These are phyloP conservation scores for Picathartes gymnocephalus DNA, from an alignment of 2,113 vertebrate species.

Conservation along the genomic window DNA sequence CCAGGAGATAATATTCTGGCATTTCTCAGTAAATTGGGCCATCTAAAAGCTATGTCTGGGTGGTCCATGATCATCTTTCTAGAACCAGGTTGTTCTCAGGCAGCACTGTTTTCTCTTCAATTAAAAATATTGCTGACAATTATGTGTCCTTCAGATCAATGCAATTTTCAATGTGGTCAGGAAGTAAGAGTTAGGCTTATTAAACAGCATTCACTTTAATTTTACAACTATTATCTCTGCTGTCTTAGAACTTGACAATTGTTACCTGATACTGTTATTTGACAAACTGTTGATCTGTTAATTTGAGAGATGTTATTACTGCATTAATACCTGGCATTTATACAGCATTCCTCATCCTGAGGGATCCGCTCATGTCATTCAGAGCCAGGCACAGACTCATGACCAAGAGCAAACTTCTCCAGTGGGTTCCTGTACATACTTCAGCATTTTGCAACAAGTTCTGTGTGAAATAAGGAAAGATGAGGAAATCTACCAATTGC, in stretches of 20 bases:
- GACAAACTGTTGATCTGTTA: neutral
- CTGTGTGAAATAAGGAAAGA: neutral
- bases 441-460: neutral
- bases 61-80: conserved; percentile 27
- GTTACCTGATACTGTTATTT: neutral
- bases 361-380: neutral
- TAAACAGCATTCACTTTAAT: neutral
- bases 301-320: neutral
- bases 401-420: neutral
- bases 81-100: neutral
- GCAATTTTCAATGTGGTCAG: neutral
- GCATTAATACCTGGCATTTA: neutral
- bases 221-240: neutral
- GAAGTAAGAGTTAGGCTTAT: conserved; percentile 2
- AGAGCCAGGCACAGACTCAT: neutral
- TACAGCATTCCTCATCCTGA: neutral
- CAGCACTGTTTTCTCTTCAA: conserved; percentile 5
- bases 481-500: neutral
- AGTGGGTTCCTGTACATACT: neutral
- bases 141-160: neutral
- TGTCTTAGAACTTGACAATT: neutral
- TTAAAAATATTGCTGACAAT: conserved; percentile 14
- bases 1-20: neutral
- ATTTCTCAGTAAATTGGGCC: conserved; percentile 23
- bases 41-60: conserved; percentile 42